Percentiles rank a stretch among this genome's conserved stretches.
phyloP scores from a whole-genome alignment of 2,888 invertebrate genomes.

The Neoitamus cyanurus region DNA sequence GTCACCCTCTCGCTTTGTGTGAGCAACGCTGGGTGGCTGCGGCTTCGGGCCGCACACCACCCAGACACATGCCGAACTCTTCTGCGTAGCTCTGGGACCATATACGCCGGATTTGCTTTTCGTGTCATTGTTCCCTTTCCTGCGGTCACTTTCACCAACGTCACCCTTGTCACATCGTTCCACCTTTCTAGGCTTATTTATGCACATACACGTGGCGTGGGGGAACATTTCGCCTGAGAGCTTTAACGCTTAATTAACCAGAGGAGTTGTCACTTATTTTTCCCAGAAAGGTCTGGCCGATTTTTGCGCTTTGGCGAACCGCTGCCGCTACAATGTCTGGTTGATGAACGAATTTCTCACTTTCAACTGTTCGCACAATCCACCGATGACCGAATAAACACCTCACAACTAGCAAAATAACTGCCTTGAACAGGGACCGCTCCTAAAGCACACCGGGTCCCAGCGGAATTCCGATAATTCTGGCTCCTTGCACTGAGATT shows the following conservation, averaged over 20 bases:
- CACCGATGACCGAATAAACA: too few relatives aligned
- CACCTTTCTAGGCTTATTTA: neutral
- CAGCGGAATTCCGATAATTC: neutral
- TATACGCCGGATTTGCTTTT: neutral
- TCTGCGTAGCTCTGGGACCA: neutral
- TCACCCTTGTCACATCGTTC: neutral
- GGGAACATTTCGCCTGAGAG: slow-evolving; percentile 29
- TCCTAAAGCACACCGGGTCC: neutral
- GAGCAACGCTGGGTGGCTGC: neutral
- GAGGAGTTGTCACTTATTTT: neutral
- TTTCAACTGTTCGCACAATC: neutral
- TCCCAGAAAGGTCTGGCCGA: neutral
- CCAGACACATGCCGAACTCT: neutral
- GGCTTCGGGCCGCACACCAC: neutral
- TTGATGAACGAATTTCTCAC: too few relatives aligned
- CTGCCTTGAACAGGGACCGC: neutral
- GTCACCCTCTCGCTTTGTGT: neutral
- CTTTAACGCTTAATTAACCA: neutral
- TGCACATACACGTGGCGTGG: slow-evolving; percentile 33
- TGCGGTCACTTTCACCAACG: neutral
- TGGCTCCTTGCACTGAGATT: neutral
- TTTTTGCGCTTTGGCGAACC: neutral
- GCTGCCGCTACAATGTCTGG: too few relatives aligned
- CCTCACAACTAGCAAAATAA: neutral
- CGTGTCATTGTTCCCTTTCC: neutral